Evolutionary conservation across 1,140 invertebrate genomes (phyloP), one percentile per base, ranked within the genome.

Genomic region (Dendroctonus ponderosae): DNA sequence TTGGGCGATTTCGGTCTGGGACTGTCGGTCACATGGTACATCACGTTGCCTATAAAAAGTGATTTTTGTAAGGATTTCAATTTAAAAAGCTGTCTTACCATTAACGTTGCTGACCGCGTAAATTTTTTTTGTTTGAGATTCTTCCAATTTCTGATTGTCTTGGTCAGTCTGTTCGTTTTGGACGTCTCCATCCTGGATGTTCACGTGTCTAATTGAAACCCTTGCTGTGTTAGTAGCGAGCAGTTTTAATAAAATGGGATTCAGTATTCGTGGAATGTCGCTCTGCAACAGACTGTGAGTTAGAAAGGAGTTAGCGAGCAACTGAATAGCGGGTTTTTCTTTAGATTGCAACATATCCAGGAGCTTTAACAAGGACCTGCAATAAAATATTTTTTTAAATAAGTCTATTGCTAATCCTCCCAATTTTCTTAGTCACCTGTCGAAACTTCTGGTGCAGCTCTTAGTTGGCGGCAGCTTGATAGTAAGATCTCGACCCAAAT

Each of bases 61-160:
- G 43, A 2, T 46, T 12, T 11, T 46, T 12, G 8, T 9, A 46
- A 46, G 8, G 43, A 11, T 11, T 9, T 46, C 1, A 46, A 46
- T 46, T 9, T 46, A 15, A 52, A 52, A 52, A 52, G 5, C 11
- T 46, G 44, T 46, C 5, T 49, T 37, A 61, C 58, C 92, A 70
- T 92, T 90, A 26, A 91, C 90, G 50, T 88, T 92, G 72, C 91
- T 94, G 43, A 94, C 92, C 3, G 92, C 92, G 76, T 90, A 93
- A 7, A 94, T 90, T 75, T 91, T 83, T 77, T 76, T 83, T 73
- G 66, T 80, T 84, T 78, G 82, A 77, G 38, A 80, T 78, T 58
- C 66, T 79, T 81, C 6, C 68, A 76, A 62, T 78, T 79, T 70
- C 77, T 64, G 64, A n/a, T 72, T 70, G 48, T 80, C 76, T 26